Conservation (phyloP, 2,113 vertebrate genomes). For the Pardalotus punctatus region DNA sequence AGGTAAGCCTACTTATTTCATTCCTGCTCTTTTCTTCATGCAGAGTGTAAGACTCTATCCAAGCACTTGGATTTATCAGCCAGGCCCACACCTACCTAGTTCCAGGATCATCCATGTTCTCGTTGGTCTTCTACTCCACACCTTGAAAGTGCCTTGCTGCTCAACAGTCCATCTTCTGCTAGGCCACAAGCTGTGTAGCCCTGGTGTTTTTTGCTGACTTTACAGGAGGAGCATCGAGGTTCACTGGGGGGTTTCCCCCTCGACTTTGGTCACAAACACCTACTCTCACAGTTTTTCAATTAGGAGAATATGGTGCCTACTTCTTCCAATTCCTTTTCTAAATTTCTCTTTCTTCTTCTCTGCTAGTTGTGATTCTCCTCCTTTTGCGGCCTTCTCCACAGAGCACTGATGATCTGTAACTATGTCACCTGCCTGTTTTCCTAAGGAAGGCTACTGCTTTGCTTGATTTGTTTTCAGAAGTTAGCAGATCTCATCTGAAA, state of each 20-base stretch:
- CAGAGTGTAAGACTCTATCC: not conserved
- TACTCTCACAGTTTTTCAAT: not conserved
- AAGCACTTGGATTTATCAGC: not conserved
- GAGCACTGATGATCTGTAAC: fast-evolving
- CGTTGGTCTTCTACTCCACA: not conserved
- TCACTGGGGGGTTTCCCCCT: not conserved
- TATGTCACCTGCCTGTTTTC: fast-evolving
- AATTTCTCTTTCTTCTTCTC: not conserved
- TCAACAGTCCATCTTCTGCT: not conserved
- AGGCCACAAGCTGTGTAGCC: fast-evolving
- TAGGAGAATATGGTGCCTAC: not conserved
- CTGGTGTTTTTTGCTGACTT: fast-evolving
- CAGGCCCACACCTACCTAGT: not conserved
- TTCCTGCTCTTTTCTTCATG: not conserved
- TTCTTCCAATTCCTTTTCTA: not conserved
- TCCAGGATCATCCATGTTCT: not conserved
- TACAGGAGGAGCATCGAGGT: not conserved
- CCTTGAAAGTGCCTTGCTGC: fast-evolving
- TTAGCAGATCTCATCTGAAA: not conserved
- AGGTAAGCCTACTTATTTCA: not conserved
- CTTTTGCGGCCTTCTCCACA: not conserved
- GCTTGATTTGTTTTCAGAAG: not conserved
- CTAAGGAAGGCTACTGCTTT: not conserved
- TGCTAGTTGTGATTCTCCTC: not conserved
- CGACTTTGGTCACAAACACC: not conserved